A percentile compares a stretch with the other conserved stretches of the same genome.
phyloP scores from a whole-genome alignment of 2,113 vertebrate species.

The Chionomys nivalis region DNA sequence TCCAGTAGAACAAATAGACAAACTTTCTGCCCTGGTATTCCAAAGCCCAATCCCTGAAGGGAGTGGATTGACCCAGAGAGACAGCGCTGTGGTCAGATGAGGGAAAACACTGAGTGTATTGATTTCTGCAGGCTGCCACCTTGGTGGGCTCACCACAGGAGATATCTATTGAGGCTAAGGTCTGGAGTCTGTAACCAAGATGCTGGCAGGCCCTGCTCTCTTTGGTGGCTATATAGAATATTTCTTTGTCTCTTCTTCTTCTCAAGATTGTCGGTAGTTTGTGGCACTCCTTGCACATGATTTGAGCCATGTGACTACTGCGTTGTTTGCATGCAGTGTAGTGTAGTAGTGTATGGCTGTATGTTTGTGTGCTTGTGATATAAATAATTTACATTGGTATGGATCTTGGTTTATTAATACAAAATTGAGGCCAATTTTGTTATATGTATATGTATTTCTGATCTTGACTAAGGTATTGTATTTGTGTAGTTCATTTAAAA shows the following conservation, averaged over 20 bases:
- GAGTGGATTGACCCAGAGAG: not conserved
- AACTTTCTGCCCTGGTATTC: constrained; percentile 7
- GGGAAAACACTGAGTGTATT: no score
- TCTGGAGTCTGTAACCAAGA: not conserved
- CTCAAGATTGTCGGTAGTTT: not conserved
- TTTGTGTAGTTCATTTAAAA: no score
- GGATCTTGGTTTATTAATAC: no score
- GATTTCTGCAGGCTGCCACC: not conserved
- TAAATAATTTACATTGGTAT: no score
- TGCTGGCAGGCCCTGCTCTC: not conserved
- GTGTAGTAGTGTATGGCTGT: not conserved
- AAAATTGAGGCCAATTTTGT: no score
- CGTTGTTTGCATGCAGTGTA: not conserved
- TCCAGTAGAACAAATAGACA: not conserved
- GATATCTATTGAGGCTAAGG: not conserved
- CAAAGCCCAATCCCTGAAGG: not conserved
- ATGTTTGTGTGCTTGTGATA: not conserved
- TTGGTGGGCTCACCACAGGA: not conserved
- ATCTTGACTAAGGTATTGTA: no score
- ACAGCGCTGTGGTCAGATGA: not conserved
- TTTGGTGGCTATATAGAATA: not conserved
- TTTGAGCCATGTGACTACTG: no score
- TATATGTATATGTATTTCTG: no score
- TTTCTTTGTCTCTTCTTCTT: not conserved
- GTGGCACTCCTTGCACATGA: not conserved